Percentiles rank a stretch among this genome's conserved stretches.
phyloP scores from a whole-genome alignment of 1,140 invertebrate species.

The Archegozetes longisetosus region DNA sequence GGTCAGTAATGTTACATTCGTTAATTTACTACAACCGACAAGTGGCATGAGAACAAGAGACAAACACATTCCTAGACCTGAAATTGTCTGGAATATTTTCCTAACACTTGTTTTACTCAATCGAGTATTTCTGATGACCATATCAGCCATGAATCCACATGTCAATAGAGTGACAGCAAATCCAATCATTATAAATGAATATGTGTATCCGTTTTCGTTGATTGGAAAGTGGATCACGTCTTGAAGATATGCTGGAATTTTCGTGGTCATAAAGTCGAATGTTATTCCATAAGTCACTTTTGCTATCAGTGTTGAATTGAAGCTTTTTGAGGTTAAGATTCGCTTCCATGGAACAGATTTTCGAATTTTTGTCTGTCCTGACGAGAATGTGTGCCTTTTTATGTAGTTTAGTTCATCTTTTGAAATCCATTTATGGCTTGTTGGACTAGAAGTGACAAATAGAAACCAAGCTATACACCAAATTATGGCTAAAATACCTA shows the following conservation, averaged over 20 bases:
- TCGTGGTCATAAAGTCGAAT: slow-evolving; percentile 12
- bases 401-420: slow-evolving; percentile 33
- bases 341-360: slow-evolving; percentile 23
- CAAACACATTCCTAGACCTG: background rate
- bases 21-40: slow-evolving; percentile 5
- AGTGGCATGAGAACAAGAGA: slow-evolving; percentile 2
- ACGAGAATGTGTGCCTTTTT: slow-evolving; percentile 9
- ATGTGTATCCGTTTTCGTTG: slow-evolving; percentile 11
- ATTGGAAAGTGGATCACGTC: slow-evolving; percentile 16
- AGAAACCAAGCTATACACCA: slow-evolving; percentile 10
- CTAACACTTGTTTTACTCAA: background rate
- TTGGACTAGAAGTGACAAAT: slow-evolving; percentile 22
- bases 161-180: slow-evolving; percentile 2
- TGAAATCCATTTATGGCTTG: slow-evolving; percentile 29
- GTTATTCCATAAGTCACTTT: slow-evolving; percentile 37
- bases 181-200: slow-evolving; percentile 7
- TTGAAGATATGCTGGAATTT: slow-evolving; percentile 18
- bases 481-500: slow-evolving; percentile 6
- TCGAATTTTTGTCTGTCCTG: background rate
- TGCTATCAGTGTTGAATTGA: slow-evolving; percentile 34
- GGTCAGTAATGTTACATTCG: slow-evolving; percentile 4
- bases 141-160: slow-evolving; percentile 2
- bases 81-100: slow-evolving; percentile 7
- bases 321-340: slow-evolving; percentile 32
- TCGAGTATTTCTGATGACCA: background rate